Conservation (phyloP, 2,797 vertebrate genomes). For the Gobionotothen gibberifrons region DNA sequence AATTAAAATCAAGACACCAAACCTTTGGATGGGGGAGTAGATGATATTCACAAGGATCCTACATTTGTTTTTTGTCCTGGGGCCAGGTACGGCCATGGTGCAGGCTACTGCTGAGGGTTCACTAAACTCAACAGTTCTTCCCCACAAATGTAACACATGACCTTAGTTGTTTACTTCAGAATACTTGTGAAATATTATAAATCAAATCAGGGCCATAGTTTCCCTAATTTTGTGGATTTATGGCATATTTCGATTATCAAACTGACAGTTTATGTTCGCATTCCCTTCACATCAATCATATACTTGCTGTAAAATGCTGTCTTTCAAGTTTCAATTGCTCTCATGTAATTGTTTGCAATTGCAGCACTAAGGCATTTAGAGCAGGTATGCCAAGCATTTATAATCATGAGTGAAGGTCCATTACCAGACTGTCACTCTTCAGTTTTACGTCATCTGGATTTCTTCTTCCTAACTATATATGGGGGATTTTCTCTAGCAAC, state of each 20-base stretch:
- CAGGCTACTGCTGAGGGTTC: background rate
- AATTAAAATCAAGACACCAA: background rate
- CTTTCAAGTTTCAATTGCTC: background rate
- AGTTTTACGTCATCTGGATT: background rate
- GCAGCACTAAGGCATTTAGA: background rate
- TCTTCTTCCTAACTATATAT: background rate
- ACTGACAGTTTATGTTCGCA: background rate
- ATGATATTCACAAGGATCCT: background rate
- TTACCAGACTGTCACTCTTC: background rate
- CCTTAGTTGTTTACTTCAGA: background rate
- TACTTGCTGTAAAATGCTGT: background rate
- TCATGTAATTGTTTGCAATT: background rate
- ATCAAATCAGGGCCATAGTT: background rate
- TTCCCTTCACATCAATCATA: background rate
- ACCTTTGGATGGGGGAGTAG: background rate
- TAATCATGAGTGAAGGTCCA: background rate
- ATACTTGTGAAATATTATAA: background rate
- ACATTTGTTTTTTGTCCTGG: background rate
- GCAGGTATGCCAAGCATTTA: conserved; percentile 1
- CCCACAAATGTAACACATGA: background rate
- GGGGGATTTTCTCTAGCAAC: too few relatives aligned
- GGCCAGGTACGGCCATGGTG: background rate
- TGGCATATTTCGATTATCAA: background rate
- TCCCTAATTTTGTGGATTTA: background rate
- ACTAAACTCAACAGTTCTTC: background rate